These are phyloP conservation scores for Caenorhabditis wallacei DNA, from an alignment of 2,888 invertebrate genomes.

Conservation along the genomic window DNA sequence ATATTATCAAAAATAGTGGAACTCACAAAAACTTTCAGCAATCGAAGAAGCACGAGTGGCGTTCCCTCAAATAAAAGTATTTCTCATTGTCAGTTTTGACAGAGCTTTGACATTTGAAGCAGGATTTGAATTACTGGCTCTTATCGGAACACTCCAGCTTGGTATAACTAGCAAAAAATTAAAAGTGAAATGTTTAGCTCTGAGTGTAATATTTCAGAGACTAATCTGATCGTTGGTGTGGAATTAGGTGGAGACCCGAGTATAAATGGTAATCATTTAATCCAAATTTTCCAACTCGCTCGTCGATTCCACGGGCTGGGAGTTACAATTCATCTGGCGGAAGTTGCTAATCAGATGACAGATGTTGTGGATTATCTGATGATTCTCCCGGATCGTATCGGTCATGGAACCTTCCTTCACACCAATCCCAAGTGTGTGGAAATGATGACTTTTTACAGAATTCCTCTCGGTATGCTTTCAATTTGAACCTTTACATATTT, in stretches of 20 bases:
- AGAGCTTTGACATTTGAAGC: slow-evolving; percentile 47
- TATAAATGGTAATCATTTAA: slow-evolving; percentile 47
- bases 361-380: slow-evolving; percentile 40
- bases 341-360: slow-evolving; percentile 1
- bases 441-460: slow-evolving; percentile 7
- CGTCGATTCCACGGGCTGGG: slow-evolving; percentile 35
- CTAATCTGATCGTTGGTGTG: slow-evolving; percentile 61
- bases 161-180: not conserved
- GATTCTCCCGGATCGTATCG: slow-evolving; percentile 57
- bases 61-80: slow-evolving; percentile 33
- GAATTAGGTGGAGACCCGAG: slow-evolving; percentile 65
- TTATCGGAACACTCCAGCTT: slow-evolving; percentile 18
- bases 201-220: slow-evolving; percentile 6
- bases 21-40: slow-evolving; percentile 26
- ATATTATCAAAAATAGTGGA: not conserved
- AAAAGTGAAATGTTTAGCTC: not conserved
- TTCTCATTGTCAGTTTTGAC: slow-evolving; percentile 66
- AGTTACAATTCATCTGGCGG: slow-evolving; percentile 55
- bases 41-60: not conserved
- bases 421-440: slow-evolving; percentile 2
- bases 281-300: slow-evolving; percentile 50
- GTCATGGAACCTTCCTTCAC: slow-evolving; percentile 62
- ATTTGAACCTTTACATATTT: not conserved
- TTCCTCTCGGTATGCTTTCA: slow-evolving; percentile 39
- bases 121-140: slow-evolving; percentile 50